Conservation (phyloP, 2,888 invertebrate genomes). For the Tenthredo notha region DNA sequence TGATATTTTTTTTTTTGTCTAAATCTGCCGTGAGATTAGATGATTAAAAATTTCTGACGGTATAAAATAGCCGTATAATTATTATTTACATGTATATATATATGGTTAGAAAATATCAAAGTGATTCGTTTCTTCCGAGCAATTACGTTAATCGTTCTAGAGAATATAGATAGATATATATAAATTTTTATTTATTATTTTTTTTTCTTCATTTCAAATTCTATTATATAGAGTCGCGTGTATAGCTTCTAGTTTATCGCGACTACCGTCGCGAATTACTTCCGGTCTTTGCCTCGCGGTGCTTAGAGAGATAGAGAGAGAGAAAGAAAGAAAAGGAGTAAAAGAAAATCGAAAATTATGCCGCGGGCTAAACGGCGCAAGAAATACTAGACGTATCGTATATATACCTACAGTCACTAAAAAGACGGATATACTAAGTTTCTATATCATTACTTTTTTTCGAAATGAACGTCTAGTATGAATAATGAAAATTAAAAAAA, state of each 20-base stretch:
- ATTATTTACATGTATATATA: background rate
- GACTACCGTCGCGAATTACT: slow-evolving; percentile 39
- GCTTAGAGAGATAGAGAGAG: background rate
- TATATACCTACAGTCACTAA: background rate
- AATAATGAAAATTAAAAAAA: background rate
- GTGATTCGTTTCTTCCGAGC: too few relatives aligned
- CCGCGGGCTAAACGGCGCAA: slow-evolving; percentile 21
- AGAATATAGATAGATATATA: background rate
- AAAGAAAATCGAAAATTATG: slow-evolving; percentile 18
- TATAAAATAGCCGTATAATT: background rate
- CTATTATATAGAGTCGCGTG: background rate
- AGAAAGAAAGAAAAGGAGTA: background rate
- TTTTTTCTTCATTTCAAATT: background rate
- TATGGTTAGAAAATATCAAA: too few relatives aligned
- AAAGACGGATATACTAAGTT: too few relatives aligned
- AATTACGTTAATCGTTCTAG: background rate
- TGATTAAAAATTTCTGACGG: too few relatives aligned
- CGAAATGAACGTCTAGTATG: too few relatives aligned
- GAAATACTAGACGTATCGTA: slow-evolving; percentile 2
- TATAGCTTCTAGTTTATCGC: slow-evolving; percentile 28
- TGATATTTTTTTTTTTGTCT: too few relatives aligned
- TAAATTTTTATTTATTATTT: background rate
- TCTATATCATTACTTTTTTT: too few relatives aligned
- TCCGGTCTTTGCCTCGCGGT: slow-evolving; percentile 7
- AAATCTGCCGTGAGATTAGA: too few relatives aligned